Conservation (phyloP, 2,888 invertebrate species). For the Nomada ferruginata region DNA sequence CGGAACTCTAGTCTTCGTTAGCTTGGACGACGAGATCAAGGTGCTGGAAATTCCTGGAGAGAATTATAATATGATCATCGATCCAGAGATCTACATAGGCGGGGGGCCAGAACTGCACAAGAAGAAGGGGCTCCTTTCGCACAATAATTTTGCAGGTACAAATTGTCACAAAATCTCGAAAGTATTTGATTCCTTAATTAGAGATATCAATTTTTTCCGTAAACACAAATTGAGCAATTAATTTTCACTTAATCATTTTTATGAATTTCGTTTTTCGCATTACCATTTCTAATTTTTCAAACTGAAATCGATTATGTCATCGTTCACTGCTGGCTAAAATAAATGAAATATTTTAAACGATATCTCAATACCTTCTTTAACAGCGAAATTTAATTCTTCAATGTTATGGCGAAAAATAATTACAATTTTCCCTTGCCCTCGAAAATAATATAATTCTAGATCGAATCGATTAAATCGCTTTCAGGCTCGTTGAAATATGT, state of each 20-base stretch:
- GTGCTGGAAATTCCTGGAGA: conserved; percentile 90
- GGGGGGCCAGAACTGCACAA: conserved; percentile 94
- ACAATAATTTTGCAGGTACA: conserved; percentile 91
- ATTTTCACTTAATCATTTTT: too few species aligned
- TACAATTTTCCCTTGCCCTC: neutral
- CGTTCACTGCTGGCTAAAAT: too few species aligned
- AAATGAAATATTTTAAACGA: too few species aligned
- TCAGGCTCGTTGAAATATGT: conserved; percentile 95
- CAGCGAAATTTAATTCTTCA: too few species aligned
- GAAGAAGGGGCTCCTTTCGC: conserved; percentile 92
- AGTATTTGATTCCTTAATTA: neutral
- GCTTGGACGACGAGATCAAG: conserved; percentile 90
- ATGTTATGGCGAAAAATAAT: neutral
- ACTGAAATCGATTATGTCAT: too few species aligned
- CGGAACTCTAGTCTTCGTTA: conserved; percentile 89
- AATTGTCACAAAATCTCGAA: neutral
- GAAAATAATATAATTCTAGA: neutral
- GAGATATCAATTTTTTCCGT: too few species aligned
- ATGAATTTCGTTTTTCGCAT: too few species aligned
- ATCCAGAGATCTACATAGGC: conserved; percentile 97
- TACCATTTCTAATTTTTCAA: too few species aligned
- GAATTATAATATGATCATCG: conserved; percentile 91
- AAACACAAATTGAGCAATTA: too few species aligned
- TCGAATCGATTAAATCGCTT: conserved; percentile 52
- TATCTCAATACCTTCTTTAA: too few species aligned